Evolutionary conservation across 2,888 invertebrate genomes (phyloP), one percentile per base, ranked within the genome.

Genomic region (Geophilus truncorum): DNA sequence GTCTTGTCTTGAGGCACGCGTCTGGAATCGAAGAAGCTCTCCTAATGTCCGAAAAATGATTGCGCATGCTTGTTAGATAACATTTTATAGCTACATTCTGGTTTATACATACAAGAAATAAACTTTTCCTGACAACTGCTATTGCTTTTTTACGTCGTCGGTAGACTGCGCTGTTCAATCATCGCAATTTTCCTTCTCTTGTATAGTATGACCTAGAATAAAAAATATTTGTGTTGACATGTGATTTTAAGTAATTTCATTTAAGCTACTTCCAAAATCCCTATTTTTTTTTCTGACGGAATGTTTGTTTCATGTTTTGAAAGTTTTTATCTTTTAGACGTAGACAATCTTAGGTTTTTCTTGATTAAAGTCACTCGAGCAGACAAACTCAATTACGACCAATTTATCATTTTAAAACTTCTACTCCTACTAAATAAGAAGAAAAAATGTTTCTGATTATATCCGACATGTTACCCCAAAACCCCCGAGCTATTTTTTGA

Each of bases 361-460:
- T 62, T 62, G 57, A 62, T 62, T 62, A 62, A 62, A 62, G 21
- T 62, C 57, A 62, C 18, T 21, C 57, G 23, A 23, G 57, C 57
- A 62, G 57, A 62, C 21, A 62, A 62, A 62, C 21, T 62, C 57
- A 62, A 62, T 62, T 62, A 62, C 57, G 15, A 62, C 57, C 57
- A 62, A 62, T 62, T 62, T 62, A 62, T 62, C 57, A 62, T 62
- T 62, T 62, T 62, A 62, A 62, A 62, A 62, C 21, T 62, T 62
- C 21, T 23, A 62, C 57, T 62, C 57, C 21, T 62, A 23, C n/a
- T 23, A 62, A 62, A 62, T 40, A 62, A 62, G 57, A 23, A 62
- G 21, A 62, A n/a, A 18, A 51, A n/a, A 57, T 57, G 57, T 57
- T 57, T 62, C 21, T 62, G 57, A 62, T 62, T 62, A 62, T 62